Evolutionary conservation across 2,113 vertebrate genomes (phyloP).

Genomic region (Platichthys flesus): DNA sequence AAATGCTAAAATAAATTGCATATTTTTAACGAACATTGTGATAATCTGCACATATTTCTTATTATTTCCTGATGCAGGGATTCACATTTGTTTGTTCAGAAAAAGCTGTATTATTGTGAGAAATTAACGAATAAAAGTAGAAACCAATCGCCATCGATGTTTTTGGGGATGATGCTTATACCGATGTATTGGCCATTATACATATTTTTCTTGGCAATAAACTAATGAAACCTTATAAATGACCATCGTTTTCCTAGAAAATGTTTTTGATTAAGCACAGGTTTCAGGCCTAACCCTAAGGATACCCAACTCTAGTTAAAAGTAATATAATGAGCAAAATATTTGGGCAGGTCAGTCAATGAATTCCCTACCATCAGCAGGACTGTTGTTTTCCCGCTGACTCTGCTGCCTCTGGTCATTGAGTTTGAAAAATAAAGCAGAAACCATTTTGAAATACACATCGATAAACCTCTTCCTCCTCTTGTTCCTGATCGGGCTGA

Average conservation of each 20-base stretch:
- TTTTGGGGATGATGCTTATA: too few relatives aligned
- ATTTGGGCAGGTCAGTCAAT: not conserved
- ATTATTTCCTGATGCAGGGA: not conserved
- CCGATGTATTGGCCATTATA: too few relatives aligned
- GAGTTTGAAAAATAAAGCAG: not conserved
- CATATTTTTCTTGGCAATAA: too few relatives aligned
- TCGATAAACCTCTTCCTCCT: not conserved
- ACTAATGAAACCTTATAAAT: too few relatives aligned
- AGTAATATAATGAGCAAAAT: not conserved
- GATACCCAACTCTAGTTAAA: too few relatives aligned
- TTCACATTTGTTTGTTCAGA: not conserved
- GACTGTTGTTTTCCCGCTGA: not conserved
- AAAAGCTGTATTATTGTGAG: not conserved
- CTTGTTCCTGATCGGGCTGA: not conserved
- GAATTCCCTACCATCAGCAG: not conserved
- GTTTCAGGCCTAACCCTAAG: too few relatives aligned
- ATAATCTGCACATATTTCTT: not conserved
- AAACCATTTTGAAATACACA: constrained; percentile 18
- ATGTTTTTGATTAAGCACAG: too few relatives aligned
- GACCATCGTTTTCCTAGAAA: too few relatives aligned
- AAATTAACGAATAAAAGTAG: not conserved
- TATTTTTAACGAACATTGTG: not conserved
- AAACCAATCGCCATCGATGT: not conserved
- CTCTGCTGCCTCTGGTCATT: not conserved
- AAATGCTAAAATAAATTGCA: not conserved